Evolutionary conservation across 2,797 vertebrate species (phyloP).

Genomic region (Menidia menidia): DNA sequence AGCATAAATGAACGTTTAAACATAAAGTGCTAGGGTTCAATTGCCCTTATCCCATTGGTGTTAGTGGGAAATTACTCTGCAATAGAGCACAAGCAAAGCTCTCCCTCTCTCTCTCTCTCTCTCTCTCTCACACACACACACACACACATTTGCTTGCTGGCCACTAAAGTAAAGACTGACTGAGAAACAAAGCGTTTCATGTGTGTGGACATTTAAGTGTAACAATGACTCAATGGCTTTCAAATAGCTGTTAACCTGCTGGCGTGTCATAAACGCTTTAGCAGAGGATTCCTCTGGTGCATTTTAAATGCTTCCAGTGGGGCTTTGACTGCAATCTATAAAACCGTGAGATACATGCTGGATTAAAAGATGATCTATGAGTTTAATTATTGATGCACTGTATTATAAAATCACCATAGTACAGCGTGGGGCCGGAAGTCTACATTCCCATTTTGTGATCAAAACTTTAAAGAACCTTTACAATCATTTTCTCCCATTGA

Average conservation of each 20-base stretch:
- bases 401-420: conserved; percentile 29
- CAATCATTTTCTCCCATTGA: neutral
- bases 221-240: conserved; percentile 68
- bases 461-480: conserved; percentile 8
- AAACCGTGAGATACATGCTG: conserved; percentile 47
- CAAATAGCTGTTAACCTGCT: conserved; percentile 73
- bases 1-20: conserved; percentile 78
- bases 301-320: conserved; percentile 54
- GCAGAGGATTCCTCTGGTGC: conserved; percentile 41
- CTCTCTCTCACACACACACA: conserved; percentile 6
- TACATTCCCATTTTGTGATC: conserved; percentile 12
- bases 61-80: conserved; percentile 54
- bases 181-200: conserved; percentile 63
- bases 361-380: conserved; percentile 60
- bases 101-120: neutral
- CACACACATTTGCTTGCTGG: conserved; percentile 36
- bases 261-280: conserved; percentile 54
- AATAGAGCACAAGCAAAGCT: conserved; percentile 32
- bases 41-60: conserved; percentile 69
- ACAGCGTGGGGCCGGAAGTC: conserved; percentile 21
- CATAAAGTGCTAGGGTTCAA: conserved; percentile 70
- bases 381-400: conserved; percentile 59
- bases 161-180: conserved; percentile 60
- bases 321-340: conserved; percentile 51
- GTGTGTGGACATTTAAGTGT: conserved; percentile 66